Conservation (phyloP, 2,797 vertebrate species). For the Enteromius treurensis region DNA sequence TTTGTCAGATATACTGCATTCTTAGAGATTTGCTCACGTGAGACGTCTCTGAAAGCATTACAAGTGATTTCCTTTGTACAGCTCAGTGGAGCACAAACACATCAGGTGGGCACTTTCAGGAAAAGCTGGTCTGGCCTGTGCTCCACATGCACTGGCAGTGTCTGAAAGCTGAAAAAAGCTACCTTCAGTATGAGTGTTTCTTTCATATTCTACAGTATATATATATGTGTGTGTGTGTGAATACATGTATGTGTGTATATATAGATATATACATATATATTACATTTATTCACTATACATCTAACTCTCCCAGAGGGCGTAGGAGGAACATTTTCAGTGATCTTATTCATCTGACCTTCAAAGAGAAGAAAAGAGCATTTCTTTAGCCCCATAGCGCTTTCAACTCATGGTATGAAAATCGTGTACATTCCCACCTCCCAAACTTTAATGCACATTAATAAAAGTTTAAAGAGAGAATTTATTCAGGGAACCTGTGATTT, state of each 20-base stretch:
- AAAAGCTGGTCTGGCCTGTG: background rate
- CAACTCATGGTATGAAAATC: background rate
- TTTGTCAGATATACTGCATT: background rate
- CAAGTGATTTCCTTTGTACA: background rate
- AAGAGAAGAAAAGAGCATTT: background rate
- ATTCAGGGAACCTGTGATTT: too few relatives aligned
- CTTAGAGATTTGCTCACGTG: background rate
- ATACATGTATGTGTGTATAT: too few relatives aligned
- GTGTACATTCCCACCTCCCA: background rate
- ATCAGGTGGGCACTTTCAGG: background rate
- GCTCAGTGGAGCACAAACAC: conserved; percentile 18
- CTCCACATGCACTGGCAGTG: background rate
- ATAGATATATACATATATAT: too few relatives aligned
- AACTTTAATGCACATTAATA: too few relatives aligned
- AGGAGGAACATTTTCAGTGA: background rate
- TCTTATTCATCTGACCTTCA: conserved; percentile 16
- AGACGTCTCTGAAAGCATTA: background rate
- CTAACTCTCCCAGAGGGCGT: background rate
- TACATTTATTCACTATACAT: background rate
- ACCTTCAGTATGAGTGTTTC: background rate
- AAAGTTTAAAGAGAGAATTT: too few relatives aligned
- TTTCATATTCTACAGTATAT: background rate
- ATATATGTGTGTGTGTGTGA: too few relatives aligned
- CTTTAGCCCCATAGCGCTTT: background rate
- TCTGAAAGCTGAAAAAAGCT: background rate